Base-by-base conservation (phyloP, 1,140 invertebrate species). In the Melipona quadrifasciata region DNA sequence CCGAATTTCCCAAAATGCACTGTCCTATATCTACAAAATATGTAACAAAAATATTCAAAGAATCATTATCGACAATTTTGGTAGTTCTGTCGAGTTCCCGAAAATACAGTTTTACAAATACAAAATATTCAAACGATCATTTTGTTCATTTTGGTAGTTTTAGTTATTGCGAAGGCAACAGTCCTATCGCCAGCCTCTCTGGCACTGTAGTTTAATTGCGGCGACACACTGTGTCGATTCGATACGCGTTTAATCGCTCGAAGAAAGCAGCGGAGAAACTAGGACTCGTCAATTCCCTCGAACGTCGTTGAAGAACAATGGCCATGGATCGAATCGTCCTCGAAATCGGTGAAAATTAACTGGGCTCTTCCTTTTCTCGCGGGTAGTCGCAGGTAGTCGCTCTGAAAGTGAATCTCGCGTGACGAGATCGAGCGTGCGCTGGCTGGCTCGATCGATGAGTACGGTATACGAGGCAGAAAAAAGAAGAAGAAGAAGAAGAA, bases 331-430 rank as follows among this genome's bases (percentile, higher is more conserved):
- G 31, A 21, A 71, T 71, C 14, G 68, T 71, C 5, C 16, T 21
- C 47, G 72, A 12, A 39, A 39, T 39, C 34, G 39, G 19, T 74
- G 61, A n/a, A 68, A 76, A 76, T 68, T 65, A 58, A 74, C 61
- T 47, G 21, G 64, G 17, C 19, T 64, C 8, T 75, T 39, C 78
- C 24, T 24, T 31, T 75, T 19, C 78, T 47, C 31, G 51, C 67
- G 57, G n/a, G 67, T 71, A 80, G 53, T 80, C 39, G 39, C 11
- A 72, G 53, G 21, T 39, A 34, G 17, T 55, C 58, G 16, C 55
- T 39, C 74, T 83, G 82, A 83, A 78, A 83, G 82, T 71, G 82
- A 83, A 83, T 78, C 82, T 78, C 74, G 82, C 82, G 82, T 83
- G 75, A 83, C 82, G 82, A 78, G 82, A 71, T 61, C 53, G 65